Conservation (phyloP, 2,113 vertebrate genomes). For the Chelonoidis abingdonii region DNA sequence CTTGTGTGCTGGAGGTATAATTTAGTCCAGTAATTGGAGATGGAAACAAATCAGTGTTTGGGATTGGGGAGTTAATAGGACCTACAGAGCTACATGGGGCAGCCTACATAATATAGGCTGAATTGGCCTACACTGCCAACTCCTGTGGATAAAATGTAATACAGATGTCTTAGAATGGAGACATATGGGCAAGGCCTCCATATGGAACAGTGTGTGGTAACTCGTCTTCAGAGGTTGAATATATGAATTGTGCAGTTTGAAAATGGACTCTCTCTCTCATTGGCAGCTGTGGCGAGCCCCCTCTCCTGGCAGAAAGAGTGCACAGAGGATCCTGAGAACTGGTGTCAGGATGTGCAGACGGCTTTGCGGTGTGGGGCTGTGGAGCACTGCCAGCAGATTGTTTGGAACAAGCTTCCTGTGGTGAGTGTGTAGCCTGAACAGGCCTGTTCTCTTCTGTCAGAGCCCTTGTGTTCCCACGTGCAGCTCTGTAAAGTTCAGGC, state of each 20-base stretch:
- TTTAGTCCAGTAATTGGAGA: neutral
- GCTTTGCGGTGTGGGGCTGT: constrained; percentile 88
- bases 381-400: constrained; percentile 86
- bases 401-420: constrained; percentile 87
- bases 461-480: neutral
- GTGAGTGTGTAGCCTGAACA: constrained; percentile 67
- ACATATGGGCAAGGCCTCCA: too few species aligned
- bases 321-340: constrained; percentile 83
- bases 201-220: neutral
- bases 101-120: neutral
- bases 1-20: neutral
- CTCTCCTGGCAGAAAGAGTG: constrained; percentile 86
- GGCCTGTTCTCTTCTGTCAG: neutral
- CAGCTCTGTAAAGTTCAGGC: neutral
- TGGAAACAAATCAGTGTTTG: neutral
- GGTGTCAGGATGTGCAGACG: constrained; percentile 88
- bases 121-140: neutral
- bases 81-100: neutral
- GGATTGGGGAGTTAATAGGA: neutral
- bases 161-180: neutral
- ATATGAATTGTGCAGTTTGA: neutral
- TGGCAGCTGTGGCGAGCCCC: constrained; percentile 83
- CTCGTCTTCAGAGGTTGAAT: neutral
- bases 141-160: neutral
- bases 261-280: neutral